Evolutionary conservation across 2,113 vertebrate species (phyloP), one percentile per base, ranked within the genome.

Genomic region (Sapayoa aenigma): DNA sequence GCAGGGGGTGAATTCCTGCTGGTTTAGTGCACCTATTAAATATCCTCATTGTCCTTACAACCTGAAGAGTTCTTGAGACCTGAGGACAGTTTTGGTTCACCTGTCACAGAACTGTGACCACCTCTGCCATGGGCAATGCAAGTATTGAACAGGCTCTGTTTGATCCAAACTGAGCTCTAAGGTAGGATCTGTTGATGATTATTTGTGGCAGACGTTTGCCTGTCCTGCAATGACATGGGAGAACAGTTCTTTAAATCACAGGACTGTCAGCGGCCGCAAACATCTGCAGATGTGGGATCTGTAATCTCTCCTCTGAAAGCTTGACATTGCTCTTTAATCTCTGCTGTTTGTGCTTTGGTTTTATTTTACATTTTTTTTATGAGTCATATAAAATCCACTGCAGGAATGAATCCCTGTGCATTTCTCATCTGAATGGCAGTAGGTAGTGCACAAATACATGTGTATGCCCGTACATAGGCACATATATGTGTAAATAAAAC

Each of bases 271-370:
- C 2, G 4, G 50, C 79, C 71, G 65, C 42, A 90, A 62, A 67
- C 44, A 78, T 71, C 65, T 95, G 86, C 0, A 1, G 55, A 39
- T 80, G 27, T 15, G 41, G 33, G 47, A 74, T 83, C n/a, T 71
- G 8, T 91, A 93, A 93, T 93, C 63, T 69, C 75, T 90, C 53
- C 46, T 81, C 87, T 68, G 84, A 84, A 87, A 82, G 81, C 60
- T 52, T 91, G 74, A 72, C 53, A 22, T 46, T 50, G 59, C 46
- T 71, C 42, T 39, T 90, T 90, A 93, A 92, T 93, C 86, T 81
- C 76, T 72, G 71, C 76, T 84, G 31, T 95, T 94, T 93, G 60
- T 3, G 7, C 42, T 42, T 22, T 6, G 7, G 1, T 50, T 52
- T 30, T 24, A 7, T 25, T 41, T 52, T 31, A 2, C 1, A 46